Conservation (phyloP, 2,797 vertebrate genomes). For the Eulemur mongoz region DNA sequence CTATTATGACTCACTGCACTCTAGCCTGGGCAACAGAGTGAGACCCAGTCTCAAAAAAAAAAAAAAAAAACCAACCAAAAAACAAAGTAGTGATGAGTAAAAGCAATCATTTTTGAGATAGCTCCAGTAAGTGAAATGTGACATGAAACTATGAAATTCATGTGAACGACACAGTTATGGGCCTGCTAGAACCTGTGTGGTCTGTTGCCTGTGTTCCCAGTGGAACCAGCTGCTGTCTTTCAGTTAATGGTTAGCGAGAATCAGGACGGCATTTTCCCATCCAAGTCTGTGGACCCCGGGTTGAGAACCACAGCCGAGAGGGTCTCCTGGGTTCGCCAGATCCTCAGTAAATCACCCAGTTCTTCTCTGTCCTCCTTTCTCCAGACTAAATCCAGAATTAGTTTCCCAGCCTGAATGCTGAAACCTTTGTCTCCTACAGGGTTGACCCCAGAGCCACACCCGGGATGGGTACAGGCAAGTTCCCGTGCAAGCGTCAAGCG, state of each 20-base stretch:
- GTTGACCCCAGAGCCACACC: neutral
- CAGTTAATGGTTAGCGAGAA: neutral
- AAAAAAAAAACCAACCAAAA: no score
- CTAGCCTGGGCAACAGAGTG: neutral
- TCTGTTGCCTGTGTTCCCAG: neutral
- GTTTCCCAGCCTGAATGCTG: neutral
- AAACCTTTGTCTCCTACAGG: neutral
- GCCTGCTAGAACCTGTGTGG: accelerated
- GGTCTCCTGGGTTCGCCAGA: neutral
- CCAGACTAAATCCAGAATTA: neutral
- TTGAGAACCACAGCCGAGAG: neutral
- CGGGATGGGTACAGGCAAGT: accelerated
- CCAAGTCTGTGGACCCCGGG: neutral
- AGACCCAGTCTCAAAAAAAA: neutral
- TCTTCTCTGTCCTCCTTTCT: neutral
- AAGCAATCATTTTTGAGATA: neutral
- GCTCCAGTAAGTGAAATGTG: neutral
- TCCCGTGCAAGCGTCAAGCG: neutral
- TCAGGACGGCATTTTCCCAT: neutral
- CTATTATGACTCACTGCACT: neutral
- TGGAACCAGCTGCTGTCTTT: neutral
- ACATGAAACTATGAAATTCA: accelerated
- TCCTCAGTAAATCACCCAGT: neutral
- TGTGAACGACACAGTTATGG: neutral
- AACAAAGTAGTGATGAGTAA: neutral